phyloP scores from a whole-genome alignment of 2,888 invertebrate genomes.

The Leptopterna dolabrata region DNA sequence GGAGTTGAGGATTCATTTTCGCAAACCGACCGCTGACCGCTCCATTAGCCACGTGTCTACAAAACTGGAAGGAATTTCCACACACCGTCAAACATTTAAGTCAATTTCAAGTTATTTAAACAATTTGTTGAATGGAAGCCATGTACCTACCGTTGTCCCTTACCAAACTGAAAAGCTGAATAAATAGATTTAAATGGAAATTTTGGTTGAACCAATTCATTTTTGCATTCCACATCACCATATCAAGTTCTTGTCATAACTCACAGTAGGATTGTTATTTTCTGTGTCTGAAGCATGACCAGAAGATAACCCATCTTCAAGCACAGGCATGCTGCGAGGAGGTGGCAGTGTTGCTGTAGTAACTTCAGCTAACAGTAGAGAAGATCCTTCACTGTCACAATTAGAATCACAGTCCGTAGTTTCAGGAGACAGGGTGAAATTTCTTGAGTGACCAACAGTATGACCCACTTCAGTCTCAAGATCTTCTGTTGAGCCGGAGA shows the following conservation, averaged over 20 bases:
- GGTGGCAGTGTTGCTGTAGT: slow-evolving; percentile 59
- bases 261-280: slow-evolving; percentile 83
- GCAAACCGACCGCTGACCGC: too few relatives aligned
- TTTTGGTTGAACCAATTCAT: too few relatives aligned
- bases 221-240: too few relatives aligned
- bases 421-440: slow-evolving; percentile 91
- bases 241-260: background rate
- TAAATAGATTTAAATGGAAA: too few relatives aligned
- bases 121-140: too few relatives aligned
- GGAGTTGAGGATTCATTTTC: too few relatives aligned
- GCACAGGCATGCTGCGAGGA: slow-evolving; percentile 83
- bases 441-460: slow-evolving; percentile 79
- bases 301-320: slow-evolving; percentile 94
- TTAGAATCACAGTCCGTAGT: slow-evolving; percentile 93
- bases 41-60: too few relatives aligned
- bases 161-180: too few relatives aligned
- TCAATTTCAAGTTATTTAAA: too few relatives aligned
- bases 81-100: too few relatives aligned
- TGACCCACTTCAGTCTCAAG: slow-evolving; percentile 71
- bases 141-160: too few relatives aligned
- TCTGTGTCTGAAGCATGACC: slow-evolving; percentile 94
- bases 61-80: too few relatives aligned
- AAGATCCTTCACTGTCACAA: slow-evolving; percentile 85
- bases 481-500: slow-evolving; percentile 60
- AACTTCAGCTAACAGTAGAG: slow-evolving; percentile 74